Evolutionary conservation across 2,888 invertebrate species (phyloP).

Genomic region (Patella ulyssiponensis): DNA sequence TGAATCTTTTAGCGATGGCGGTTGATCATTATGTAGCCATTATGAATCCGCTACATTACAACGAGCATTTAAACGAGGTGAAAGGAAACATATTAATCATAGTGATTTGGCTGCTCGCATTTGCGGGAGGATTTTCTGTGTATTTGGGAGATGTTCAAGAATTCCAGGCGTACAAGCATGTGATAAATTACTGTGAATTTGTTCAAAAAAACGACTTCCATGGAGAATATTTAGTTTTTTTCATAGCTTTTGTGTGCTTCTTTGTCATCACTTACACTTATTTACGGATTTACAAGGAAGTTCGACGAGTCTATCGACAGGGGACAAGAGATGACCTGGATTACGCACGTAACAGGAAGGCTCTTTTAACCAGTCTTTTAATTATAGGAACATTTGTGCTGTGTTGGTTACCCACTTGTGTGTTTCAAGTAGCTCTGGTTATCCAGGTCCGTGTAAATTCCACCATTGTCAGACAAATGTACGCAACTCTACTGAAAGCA

Average conservation of each 20-base stretch:
- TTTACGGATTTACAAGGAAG: constrained; percentile 53
- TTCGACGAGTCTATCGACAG: constrained; percentile 38
- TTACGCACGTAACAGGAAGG: constrained; percentile 52
- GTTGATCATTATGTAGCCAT: constrained; percentile 61
- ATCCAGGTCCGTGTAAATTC: constrained; percentile 44
- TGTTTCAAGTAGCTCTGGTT: constrained; percentile 51
- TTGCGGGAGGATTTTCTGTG: constrained; percentile 50
- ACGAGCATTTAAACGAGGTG: constrained; percentile 41
- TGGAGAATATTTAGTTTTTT: constrained; percentile 57
- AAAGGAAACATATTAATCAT: constrained; percentile 46
- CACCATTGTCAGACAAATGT: constrained; percentile 36
- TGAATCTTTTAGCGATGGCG: constrained; percentile 59
- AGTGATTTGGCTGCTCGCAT: constrained; percentile 49
- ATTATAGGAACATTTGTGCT: constrained; percentile 59
- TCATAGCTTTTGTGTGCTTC: constrained; percentile 51
- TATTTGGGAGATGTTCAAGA: constrained; percentile 31
- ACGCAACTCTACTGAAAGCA: constrained; percentile 38
- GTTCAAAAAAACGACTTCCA: constrained; percentile 54
- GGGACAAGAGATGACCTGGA: constrained; percentile 33
- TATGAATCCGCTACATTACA: constrained; percentile 52
- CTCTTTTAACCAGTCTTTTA: constrained; percentile 58
- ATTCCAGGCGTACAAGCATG: constrained; percentile 26
- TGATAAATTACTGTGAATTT: constrained; percentile 60
- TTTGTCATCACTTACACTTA: constrained; percentile 56
- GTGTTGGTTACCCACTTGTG: constrained; percentile 61